Evolutionary conservation across 2,888 invertebrate genomes (phyloP).

Genomic region (Nycteola revayana): DNA sequence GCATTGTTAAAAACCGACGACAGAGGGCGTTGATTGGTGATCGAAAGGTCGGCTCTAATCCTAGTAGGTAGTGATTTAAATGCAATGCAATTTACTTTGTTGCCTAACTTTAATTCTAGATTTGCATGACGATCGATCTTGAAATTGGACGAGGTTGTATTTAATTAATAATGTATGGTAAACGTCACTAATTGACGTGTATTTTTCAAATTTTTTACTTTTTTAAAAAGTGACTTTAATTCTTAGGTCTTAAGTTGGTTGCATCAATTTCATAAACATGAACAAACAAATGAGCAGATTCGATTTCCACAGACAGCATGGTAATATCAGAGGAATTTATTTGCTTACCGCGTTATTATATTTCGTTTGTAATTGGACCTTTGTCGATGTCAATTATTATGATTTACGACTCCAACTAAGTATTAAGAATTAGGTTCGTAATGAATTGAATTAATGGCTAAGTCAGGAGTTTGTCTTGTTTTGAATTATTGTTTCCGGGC

Average conservation of each 20-base stretch:
- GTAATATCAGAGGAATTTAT: slow-evolving; percentile 27
- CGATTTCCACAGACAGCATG: slow-evolving; percentile 2
- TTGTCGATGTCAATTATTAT: slow-evolving; percentile 34
- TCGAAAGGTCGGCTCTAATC: background rate
- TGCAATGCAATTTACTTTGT: background rate
- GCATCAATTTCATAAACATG: too few relatives aligned
- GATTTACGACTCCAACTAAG: slow-evolving; percentile 23
- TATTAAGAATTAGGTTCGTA: slow-evolving; percentile 11
- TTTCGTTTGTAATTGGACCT: slow-evolving; percentile 28
- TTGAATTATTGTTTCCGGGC: too few relatives aligned
- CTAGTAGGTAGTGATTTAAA: background rate
- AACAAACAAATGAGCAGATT: too few relatives aligned
- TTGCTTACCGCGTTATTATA: slow-evolving; percentile 22
- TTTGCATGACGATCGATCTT: background rate
- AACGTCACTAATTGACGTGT: too few relatives aligned
- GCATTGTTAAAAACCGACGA: too few relatives aligned
- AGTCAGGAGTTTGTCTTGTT: too few relatives aligned
- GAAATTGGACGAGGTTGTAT: too few relatives aligned
- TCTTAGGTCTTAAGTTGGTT: too few relatives aligned
- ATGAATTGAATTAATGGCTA: background rate
- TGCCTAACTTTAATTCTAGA: background rate
- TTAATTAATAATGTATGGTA: too few relatives aligned
- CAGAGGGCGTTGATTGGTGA: background rate
- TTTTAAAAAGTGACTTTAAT: too few relatives aligned
- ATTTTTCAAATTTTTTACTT: too few relatives aligned